Base-by-base conservation (phyloP, 1,140 invertebrate species). In the Drosophila persimilis region DNA sequence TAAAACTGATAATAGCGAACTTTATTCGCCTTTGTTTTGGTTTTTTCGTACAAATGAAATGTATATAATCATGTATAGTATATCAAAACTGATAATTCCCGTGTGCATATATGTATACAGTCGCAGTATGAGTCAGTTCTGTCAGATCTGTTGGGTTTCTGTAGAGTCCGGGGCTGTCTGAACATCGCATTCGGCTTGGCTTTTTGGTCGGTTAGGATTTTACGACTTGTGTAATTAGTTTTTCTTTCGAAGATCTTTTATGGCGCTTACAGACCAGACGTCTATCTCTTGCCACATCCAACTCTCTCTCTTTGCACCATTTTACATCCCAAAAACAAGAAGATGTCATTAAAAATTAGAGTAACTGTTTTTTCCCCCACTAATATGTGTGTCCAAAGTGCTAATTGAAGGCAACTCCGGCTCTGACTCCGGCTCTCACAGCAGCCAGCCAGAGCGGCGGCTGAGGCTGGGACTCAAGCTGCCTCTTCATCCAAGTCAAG, bases 351-450 rank as follows among this genome's bases (percentile, higher is more conserved):
- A 78, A 75, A 75, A 78, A 61, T 60, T 66, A 26, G 72, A 70
- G 73, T 81, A 81, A 81, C 81, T 80, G 73, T 86, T 74, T 77
- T 86, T 71, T 80, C 67, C 67, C 73, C 65, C 54, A 81, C 83
- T 86, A 86, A 88, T 86, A 86, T 81, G 73, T 88, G 81, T 86
- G 74, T 88, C 81, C 83, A 88, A 86, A 86, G 81, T 85, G 77
- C 81, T 86, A 86, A 86, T 88, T 86, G 81, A 80, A 86, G 65
- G 83, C 83, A 64, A 64, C 81, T 74, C 29, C 26, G n/a, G 35
- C 22, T 11, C 26, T 35, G 20, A 54, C 44, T 44, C 44, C 17
- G 17, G 13, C 11, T 43, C 44, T 74, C 48, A 20, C 29, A 53
- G 31, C 65, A 52, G 43, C 61, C 29, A 39, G 44, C 26, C 35